phyloP scores from a whole-genome alignment of 2,797 vertebrate species.

The Sibirionetta formosa region DNA sequence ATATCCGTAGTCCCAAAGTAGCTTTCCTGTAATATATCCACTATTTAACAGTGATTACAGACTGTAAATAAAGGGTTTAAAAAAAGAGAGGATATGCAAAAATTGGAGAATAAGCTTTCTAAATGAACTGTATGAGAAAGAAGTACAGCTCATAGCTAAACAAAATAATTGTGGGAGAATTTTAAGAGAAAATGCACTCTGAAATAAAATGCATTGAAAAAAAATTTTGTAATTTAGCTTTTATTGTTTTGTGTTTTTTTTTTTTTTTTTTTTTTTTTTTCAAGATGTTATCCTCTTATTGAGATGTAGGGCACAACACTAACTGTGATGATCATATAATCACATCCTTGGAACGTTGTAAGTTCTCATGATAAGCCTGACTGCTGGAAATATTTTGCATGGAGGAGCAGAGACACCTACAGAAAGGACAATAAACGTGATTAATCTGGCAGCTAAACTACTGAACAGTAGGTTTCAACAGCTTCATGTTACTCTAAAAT shows the following conservation, averaged over 20 bases:
- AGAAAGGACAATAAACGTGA: slow-evolving; percentile 66
- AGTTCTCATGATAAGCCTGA: slow-evolving; percentile 30
- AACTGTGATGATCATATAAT: slow-evolving; percentile 18
- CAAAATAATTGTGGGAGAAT: background rate
- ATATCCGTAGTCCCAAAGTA: background rate
- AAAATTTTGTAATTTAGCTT: background rate
- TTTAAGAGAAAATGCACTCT: background rate
- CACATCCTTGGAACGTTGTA: slow-evolving; percentile 9
- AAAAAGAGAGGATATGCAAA: background rate
- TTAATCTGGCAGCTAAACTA: slow-evolving; percentile 62
- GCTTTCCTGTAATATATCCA: background rate
- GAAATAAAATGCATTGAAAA: slow-evolving; percentile 29
- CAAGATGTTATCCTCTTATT: background rate
- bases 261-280: background rate
- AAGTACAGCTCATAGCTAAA: background rate
- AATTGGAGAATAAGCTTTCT: background rate
- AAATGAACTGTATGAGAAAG: background rate
- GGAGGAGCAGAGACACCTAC: slow-evolving; percentile 29
- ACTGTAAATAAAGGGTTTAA: background rate
- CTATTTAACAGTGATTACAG: background rate
- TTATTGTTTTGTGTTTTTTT: background rate
- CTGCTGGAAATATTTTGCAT: slow-evolving; percentile 52
- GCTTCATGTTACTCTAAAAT: slow-evolving; percentile 36
- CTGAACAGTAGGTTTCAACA: slow-evolving; percentile 53
- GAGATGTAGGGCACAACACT: slow-evolving; percentile 1